These are phyloP conservation scores for Sternarchorhynchus goeldii DNA, from an alignment of 2,797 vertebrate genomes.

Conservation along the genomic window DNA sequence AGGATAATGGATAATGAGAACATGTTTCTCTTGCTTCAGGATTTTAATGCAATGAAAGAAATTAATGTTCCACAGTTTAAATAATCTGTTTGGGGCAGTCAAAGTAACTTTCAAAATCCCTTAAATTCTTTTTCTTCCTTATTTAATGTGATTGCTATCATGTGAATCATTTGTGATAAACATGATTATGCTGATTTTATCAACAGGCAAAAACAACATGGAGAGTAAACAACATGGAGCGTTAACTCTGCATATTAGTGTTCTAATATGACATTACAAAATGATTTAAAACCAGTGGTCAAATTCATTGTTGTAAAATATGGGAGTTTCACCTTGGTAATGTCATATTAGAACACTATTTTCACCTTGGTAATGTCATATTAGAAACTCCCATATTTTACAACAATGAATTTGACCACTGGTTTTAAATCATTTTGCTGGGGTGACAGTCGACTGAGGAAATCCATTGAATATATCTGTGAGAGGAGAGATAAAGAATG, in stretches of 20 bases:
- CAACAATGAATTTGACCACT: conserved; percentile 51
- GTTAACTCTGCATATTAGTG: too few relatives aligned
- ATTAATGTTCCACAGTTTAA: conserved; percentile 51
- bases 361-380: too few relatives aligned
- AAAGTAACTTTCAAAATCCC: conserved; percentile 32
- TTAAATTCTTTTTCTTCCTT: conserved; percentile 44
- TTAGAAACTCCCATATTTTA: conserved; percentile 50
- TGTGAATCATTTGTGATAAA: conserved; percentile 56
- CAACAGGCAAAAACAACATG: conserved; percentile 46
- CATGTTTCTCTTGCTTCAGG: conserved; percentile 32
- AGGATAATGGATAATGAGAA: background rate
- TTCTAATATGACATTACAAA: conserved; percentile 50
- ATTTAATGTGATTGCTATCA: conserved; percentile 55
- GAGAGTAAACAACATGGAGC: conserved; percentile 26
- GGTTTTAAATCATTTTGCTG: conserved; percentile 50
- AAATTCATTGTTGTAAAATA: conserved; percentile 53
- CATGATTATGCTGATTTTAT: conserved; percentile 55
- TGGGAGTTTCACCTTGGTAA: too few relatives aligned
- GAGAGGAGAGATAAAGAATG: conserved; percentile 45
- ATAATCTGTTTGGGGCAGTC: conserved; percentile 50
- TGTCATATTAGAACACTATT: conserved; percentile 52
- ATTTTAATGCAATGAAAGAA: conserved; percentile 31
- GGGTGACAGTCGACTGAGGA: conserved; percentile 24
- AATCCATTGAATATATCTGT: conserved; percentile 47
- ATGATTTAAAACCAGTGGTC: conserved; percentile 53